These are phyloP conservation scores for Aspidoscelis tigris DNA, from an alignment of 2,113 vertebrate species.

Conservation along the genomic window DNA sequence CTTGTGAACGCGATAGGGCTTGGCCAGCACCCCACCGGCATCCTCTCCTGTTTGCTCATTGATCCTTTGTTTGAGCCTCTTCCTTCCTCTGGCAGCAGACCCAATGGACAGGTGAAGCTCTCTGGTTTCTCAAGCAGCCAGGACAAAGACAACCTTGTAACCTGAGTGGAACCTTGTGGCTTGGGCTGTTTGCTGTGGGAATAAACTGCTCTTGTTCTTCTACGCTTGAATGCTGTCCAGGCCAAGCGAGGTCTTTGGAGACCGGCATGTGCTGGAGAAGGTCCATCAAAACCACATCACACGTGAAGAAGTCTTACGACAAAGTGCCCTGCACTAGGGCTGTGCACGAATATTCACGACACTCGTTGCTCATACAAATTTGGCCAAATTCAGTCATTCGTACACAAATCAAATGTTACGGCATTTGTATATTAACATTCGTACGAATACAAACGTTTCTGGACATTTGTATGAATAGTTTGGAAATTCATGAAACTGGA, in stretches of 20 bases:
- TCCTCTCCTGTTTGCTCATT: background rate
- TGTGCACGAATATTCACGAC: no score
- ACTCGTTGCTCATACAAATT: no score
- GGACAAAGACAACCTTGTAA: conserved; percentile 42
- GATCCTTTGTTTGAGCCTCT: background rate
- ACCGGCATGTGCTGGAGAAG: background rate
- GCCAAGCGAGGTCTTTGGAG: conserved; percentile 42
- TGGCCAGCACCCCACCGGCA: conserved; percentile 44
- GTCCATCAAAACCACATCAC: no score
- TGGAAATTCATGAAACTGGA: no score
- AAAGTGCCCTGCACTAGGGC: no score
- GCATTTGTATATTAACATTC: no score
- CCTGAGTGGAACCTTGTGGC: conserved; percentile 12
- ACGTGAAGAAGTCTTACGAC: no score
- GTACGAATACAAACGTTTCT: no score
- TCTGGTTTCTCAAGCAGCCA: conserved; percentile 34
- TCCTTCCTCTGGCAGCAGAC: background rate
- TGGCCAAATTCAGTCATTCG: no score
- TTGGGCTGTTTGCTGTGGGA: background rate
- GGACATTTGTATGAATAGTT: no score
- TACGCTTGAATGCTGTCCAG: conserved; percentile 35
- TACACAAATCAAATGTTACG: no score
- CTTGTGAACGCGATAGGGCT: conserved; percentile 36
- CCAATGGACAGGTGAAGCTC: conserved; percentile 31
- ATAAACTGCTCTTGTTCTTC: conserved; percentile 23